A percentile compares a stretch with the other conserved stretches of the same genome.
phyloP scores from a whole-genome alignment of 2,888 invertebrate species.

The Eupithecia exiguata region DNA sequence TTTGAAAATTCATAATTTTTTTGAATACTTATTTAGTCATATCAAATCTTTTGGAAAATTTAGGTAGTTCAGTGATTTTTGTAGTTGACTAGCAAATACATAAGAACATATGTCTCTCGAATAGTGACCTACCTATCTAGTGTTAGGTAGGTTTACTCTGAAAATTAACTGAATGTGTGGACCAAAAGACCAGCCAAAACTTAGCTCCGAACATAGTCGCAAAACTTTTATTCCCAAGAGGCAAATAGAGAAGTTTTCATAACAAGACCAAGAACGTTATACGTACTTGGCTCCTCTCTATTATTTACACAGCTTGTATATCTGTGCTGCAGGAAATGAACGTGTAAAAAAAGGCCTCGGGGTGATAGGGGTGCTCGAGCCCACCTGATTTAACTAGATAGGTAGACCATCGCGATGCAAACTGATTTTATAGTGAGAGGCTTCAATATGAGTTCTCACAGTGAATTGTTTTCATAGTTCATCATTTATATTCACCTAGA shows the following conservation, averaged over 20 bases:
- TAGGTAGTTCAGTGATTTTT: background rate
- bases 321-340: slow-evolving; percentile 35
- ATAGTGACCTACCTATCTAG: background rate
- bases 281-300: slow-evolving; percentile 15
- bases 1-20: background rate
- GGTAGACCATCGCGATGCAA: background rate
- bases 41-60: background rate
- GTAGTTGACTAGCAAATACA: background rate
- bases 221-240: background rate
- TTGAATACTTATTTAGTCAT: background rate
- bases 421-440: background rate
- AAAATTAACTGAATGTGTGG: background rate
- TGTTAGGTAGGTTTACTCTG: background rate
- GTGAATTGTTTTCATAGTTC: background rate
- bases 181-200: background rate
- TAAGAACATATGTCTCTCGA: no score
- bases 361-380: background rate
- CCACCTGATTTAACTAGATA: background rate
- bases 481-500: background rate
- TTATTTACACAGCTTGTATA: slow-evolving; percentile 16
- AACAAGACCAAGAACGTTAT: background rate
- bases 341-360: slow-evolving; percentile 34
- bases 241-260: background rate
- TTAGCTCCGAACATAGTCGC: background rate
- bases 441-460: background rate